Base-by-base conservation (phyloP, 37 sponge, comb jelly and placozoan species). In the Bolinopsis microptera region DNA sequence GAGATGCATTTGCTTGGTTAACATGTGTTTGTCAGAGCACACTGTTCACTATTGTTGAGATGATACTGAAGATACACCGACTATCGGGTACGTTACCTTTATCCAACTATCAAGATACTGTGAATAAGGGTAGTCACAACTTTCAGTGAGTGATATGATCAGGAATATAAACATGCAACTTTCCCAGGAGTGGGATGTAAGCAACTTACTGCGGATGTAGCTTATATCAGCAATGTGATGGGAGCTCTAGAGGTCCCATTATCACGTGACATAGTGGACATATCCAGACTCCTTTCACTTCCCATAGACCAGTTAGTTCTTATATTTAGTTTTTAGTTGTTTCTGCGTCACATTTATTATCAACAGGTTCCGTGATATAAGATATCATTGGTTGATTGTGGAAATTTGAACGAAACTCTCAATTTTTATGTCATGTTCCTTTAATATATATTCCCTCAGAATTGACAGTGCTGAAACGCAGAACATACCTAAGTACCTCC, bases 1-100 rank as follows among this genome's bases (percentile, higher is more conserved):
- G 90, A n/a, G 90, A 86, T 27, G 90, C 90, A 0, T 86, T 86
- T 39, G 90, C 90, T 22, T 86, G 90, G 90, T 27, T 86, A 39
- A 86, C 90, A 13, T 86, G 90, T 86, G 61, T 86, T 0, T 86
- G 90, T 39, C 32, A 86, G 30, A 86, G 90, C 39, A 86, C 90
- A 35, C 37, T 86, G 90, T 86, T 86, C 61, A n/a, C 90, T 40
- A 35, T 86, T 22, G 90, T 86, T 8, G 90, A 86, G 36, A 41
- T 86, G 41, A 86, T 86, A 13, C 90, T 86, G 48, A 86, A 41
- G 30, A 86, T 86, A 13, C 90, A 39, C 90, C 18, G 24, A 41
- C 90, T 86, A n/a, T 36, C 90, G 24, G 90, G 90, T 86, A 77
- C 21, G 26, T 70, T 70, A 26, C 16, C 61, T 13, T 48, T 48